Evolutionary conservation across 2,888 invertebrate genomes (phyloP).

Genomic region (Andrena dorsata): DNA sequence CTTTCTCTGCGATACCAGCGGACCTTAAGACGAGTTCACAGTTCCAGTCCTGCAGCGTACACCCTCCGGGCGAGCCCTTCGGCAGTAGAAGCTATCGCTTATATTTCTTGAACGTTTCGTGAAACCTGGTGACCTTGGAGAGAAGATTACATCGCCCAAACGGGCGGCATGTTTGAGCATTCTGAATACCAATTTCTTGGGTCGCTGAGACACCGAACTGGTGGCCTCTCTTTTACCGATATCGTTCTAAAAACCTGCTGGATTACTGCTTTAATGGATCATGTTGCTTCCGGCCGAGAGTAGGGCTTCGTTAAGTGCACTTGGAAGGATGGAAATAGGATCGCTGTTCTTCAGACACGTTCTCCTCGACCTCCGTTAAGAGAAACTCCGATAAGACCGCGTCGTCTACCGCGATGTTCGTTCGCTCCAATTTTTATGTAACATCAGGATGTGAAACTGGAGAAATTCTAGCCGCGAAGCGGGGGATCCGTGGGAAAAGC

Average conservation of each 20-base stretch:
- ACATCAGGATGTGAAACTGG: slow-evolving; percentile 74
- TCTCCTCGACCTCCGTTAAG: not conserved
- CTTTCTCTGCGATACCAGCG: slow-evolving; percentile 40
- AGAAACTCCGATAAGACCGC: slow-evolving; percentile 35
- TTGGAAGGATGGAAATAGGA: too few relatives aligned
- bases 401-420: slow-evolving; percentile 37
- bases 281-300: too few relatives aligned
- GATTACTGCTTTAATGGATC: too few relatives aligned
- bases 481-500: slow-evolving; percentile 67
- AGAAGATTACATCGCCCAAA: slow-evolving; percentile 6
- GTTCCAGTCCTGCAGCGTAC: not conserved
- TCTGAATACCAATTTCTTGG: not conserved
- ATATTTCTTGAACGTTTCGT: slow-evolving; percentile 13
- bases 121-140: slow-evolving; percentile 38
- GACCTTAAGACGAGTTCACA: slow-evolving; percentile 33
- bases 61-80: slow-evolving; percentile 26
- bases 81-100: not conserved
- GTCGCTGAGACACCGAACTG: not conserved
- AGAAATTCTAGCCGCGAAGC: slow-evolving; percentile 70
- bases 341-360: not conserved
- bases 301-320: too few relatives aligned
- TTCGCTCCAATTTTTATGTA: slow-evolving; percentile 72
- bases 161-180: not conserved
- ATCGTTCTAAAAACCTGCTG: too few relatives aligned
- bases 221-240: too few relatives aligned